Evolutionary conservation across 2,113 vertebrate genomes (phyloP), one percentile per base, ranked within the genome.

Genomic region (Gallinago undulata): DNA sequence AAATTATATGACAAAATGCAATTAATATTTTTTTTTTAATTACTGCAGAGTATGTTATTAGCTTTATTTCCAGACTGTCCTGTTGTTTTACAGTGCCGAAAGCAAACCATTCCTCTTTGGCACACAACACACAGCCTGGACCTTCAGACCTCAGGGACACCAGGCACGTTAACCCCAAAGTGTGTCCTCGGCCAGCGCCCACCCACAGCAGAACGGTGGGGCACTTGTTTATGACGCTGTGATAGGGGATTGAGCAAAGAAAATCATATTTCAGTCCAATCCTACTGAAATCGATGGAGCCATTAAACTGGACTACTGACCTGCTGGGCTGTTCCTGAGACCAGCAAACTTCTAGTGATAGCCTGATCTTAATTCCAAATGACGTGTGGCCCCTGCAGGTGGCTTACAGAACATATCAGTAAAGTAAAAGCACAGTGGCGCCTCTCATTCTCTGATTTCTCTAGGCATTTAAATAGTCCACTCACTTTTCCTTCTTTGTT

Each of bases 41-140:
- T 87, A 62, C 64, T 75, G 45, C 66, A 47, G 48, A 67, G 60
- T 53, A 22, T 59, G 88, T 74, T 77, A 63, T 88, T 77, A 51
- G 28, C 64, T 87, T 85, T 47, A 15, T 55, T 87, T 91, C 56
- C 73, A 89, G 39, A 17, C 27, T 18, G 48, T 31, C 68, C 64
- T 70, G 56, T 17, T 74, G 21, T 64, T 56, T 39, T 27, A 43
- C 57, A 64, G 60, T 9, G 66, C 91, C 75, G 84, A 41, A 16
- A 84, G 72, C 30, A 62, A 69, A 47, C 3, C 55, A 48, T 18
- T 75, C 53, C 31, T 89, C 48, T 64, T 11, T 78, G 78, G 23
- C 31, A 43, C 1, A 6, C 15, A 62, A 24, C 3, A 37, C 31
- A 21, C 23, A 72, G 19, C 1, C 1, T 0, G n/a, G 28, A 31